Conservation (phyloP, 1,140 invertebrate genomes). For the Platorchestia sp. region DNA sequence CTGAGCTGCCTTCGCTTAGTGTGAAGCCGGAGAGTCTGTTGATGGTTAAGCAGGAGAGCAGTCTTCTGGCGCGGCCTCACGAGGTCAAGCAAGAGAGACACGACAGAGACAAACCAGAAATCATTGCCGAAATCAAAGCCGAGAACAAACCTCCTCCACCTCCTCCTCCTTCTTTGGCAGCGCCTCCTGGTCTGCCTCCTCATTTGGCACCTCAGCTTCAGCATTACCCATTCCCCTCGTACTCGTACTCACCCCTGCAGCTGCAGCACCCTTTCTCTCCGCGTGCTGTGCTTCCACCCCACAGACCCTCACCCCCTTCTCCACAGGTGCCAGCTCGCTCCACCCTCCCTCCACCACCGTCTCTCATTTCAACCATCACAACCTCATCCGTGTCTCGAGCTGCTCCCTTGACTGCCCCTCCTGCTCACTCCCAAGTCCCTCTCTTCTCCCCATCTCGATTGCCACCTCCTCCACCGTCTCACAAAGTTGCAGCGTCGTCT, state of each 20-base stretch:
- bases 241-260: conserved; percentile 71
- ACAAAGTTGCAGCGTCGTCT: conserved; percentile 55
- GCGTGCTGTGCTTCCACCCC: conserved; percentile 73
- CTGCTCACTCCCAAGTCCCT: conserved; percentile 62
- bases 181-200: conserved; percentile 67
- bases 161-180: conserved; percentile 46
- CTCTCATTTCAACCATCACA: conserved; percentile 56
- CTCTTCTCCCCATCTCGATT: conserved; percentile 57
- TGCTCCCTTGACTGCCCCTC: conserved; percentile 60
- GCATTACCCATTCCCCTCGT: conserved; percentile 70
- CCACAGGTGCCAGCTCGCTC: conserved; percentile 61
- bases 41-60: conserved; percentile 51
- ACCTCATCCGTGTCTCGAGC: conserved; percentile 61
- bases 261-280: conserved; percentile 70
- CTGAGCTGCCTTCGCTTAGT: conserved; percentile 40
- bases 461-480: conserved; percentile 59
- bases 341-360: conserved; percentile 62
- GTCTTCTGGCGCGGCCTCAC: neutral
- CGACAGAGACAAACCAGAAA: conserved; percentile 64
- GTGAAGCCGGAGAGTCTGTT: conserved; percentile 41
- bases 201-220: conserved; percentile 69
- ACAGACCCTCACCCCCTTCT: conserved; percentile 71
- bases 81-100: conserved; percentile 51
- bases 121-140: conserved; percentile 66
- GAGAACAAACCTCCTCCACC: conserved; percentile 60